Percentiles rank a stretch among this genome's conserved stretches.
Conservation (phyloP, 92 coral and sea anemone species). For the Actinostola sp. region DNA sequence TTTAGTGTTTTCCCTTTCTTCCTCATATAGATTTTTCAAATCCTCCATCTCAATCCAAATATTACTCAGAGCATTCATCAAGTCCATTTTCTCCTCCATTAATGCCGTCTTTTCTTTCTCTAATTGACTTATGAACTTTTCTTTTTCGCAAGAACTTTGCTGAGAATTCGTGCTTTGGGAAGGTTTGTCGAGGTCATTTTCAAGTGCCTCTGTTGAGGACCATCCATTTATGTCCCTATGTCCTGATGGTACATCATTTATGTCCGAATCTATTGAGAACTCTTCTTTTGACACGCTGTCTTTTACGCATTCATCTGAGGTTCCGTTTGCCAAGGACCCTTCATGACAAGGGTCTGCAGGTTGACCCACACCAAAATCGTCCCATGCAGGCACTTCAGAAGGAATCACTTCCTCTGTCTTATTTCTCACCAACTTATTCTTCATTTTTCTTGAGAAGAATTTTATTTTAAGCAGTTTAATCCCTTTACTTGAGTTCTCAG, state of each 20-base stretch:
- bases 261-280: not conserved
- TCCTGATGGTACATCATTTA: not conserved
- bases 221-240: constrained; percentile 4
- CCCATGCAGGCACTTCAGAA: constrained; percentile 1
- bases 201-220: constrained; percentile 2
- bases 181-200: constrained; percentile 1
- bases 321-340: constrained; percentile 3
- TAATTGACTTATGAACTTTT: constrained; percentile 8
- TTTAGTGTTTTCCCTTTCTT: constrained; percentile 5
- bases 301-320: not conserved
- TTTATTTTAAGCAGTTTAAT: constrained; percentile 12
- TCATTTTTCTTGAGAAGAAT: constrained; percentile 26
- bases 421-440: constrained; percentile 4
- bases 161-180: constrained; percentile 4
- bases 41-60: constrained; percentile 40
- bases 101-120: constrained; percentile 17
- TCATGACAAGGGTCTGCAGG: not conserved
- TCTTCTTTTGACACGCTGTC: not conserved
- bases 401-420: constrained; percentile 12
- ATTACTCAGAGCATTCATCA: constrained; percentile 25
- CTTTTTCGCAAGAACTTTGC: constrained; percentile 1
- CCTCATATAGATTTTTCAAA: constrained; percentile 8
- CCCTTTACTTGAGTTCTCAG: constrained; percentile 14
- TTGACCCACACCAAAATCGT: constrained; percentile 4
- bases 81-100: constrained; percentile 25